A percentile compares a stretch with the other conserved stretches of the same genome.
These are phyloP conservation scores for Ianthella basta DNA, from an alignment of 37 sponge, comb jelly and placozoan genomes.

Conservation along the genomic window DNA sequence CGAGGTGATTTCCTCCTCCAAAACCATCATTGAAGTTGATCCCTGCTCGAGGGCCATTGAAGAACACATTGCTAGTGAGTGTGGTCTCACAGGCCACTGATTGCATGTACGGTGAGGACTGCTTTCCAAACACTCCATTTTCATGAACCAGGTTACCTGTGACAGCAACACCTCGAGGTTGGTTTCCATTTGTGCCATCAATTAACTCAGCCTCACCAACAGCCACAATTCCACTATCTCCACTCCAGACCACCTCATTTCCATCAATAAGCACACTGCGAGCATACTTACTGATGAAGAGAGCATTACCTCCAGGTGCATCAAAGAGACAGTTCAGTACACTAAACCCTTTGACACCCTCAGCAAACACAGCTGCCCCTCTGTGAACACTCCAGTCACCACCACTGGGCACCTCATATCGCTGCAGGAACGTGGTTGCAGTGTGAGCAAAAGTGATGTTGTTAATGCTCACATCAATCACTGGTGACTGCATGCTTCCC, in stretches of 20 bases:
- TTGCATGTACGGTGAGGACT: conserved; percentile 48
- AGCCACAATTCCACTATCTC: conserved; percentile 72
- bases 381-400: conserved; percentile 69
- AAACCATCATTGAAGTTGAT: conserved; percentile 74
- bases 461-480: conserved; percentile 15
- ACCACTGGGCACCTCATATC: conserved; percentile 64
- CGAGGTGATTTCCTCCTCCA: conserved; percentile 51
- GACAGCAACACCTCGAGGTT: conserved; percentile 49
- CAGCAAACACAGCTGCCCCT: conserved; percentile 48
- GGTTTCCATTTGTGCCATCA: conserved; percentile 52
- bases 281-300: conserved; percentile 49
- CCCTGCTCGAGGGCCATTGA: conserved; percentile 68
- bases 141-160: conserved; percentile 59
- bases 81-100: conserved; percentile 40
- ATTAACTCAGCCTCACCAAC: conserved; percentile 54
- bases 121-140: conserved; percentile 67
- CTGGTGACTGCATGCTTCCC: conserved; percentile 36
- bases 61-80: conserved; percentile 48
- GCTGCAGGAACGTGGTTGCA: conserved; percentile 48
- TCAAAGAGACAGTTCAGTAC: conserved; percentile 50
- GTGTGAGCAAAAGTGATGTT: conserved; percentile 57
- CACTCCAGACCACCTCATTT: conserved; percentile 63
- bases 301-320: conserved; percentile 57
- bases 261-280: conserved; percentile 40
- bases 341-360: conserved; percentile 39